Evolutionary conservation across 2,113 vertebrate genomes (phyloP).

Genomic region (Nansenia antarctica): DNA sequence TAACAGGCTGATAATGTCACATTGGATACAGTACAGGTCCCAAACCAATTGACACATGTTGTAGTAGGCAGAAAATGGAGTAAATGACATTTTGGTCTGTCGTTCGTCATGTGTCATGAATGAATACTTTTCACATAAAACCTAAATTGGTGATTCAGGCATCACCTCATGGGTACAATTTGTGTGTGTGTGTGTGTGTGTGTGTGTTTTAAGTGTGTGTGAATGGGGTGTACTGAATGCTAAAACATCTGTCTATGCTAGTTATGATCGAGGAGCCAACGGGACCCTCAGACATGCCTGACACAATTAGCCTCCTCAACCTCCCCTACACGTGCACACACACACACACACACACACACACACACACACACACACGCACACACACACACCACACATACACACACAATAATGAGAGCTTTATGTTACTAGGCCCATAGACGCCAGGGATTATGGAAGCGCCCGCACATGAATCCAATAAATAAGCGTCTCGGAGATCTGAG

Average conservation of each 20-base stretch:
- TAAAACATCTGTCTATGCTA: constrained; percentile 70
- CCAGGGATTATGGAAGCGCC: constrained; percentile 42
- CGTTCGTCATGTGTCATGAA: constrained; percentile 49
- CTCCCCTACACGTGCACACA: constrained; percentile 10
- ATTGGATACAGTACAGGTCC: not conserved
- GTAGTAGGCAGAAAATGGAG: not conserved
- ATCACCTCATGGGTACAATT: constrained; percentile 47
- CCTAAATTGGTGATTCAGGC: constrained; percentile 43
- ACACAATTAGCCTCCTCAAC: constrained; percentile 54
- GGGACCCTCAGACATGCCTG: constrained; percentile 51
- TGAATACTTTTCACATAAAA: too few species aligned
- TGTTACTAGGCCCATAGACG: constrained; percentile 31
- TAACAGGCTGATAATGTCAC: too few species aligned
- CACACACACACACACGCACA: constrained; percentile 14
- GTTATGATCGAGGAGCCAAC: constrained; percentile 61
- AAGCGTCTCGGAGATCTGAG: constrained; percentile 31
- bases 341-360: constrained; percentile 7
- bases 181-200: constrained; percentile 33
- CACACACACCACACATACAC: constrained; percentile 5
- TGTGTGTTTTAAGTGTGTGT: constrained; percentile 7
- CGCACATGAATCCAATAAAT: constrained; percentile 48
- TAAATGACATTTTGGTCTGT: not conserved
- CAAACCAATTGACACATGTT: not conserved
- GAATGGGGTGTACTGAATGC: constrained; percentile 34
- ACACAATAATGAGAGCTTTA: constrained; percentile 48